A percentile compares a stretch with the other conserved stretches of the same genome.
phyloP scores from a whole-genome alignment of 37 sponge, comb jelly and placozoan species.

The Cladorhizidae sp. region DNA sequence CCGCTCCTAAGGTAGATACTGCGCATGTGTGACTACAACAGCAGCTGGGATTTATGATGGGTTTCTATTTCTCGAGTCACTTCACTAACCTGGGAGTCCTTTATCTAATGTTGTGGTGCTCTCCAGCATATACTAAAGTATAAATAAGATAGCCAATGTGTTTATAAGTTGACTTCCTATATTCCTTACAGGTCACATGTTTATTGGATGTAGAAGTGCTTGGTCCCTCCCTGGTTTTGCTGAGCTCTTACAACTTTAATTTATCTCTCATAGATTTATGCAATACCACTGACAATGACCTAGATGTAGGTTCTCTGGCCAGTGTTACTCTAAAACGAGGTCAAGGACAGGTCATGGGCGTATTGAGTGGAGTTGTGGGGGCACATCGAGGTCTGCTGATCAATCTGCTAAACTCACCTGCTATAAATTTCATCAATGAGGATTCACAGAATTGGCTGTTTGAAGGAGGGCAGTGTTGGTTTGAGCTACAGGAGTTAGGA shows the following conservation, averaged over 20 bases:
- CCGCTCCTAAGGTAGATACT: too few species aligned
- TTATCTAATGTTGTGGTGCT: too few species aligned
- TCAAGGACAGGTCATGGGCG: neutral
- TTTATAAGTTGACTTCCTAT: too few species aligned
- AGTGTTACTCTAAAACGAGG: too few species aligned
- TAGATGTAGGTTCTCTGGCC: neutral
- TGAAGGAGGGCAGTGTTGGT: conserved; percentile 13
- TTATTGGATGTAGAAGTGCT: neutral
- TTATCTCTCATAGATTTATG: too few species aligned
- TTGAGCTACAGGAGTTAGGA: neutral
- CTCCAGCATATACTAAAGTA: too few species aligned
- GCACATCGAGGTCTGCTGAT: neutral
- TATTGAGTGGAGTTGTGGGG: neutral
- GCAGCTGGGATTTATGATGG: too few species aligned
- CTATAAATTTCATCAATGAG: neutral
- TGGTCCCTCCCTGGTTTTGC: neutral
- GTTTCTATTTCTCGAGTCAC: too few species aligned
- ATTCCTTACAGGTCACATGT: neutral
- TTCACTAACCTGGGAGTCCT: too few species aligned
- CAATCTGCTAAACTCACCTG: neutral
- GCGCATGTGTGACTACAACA: too few species aligned
- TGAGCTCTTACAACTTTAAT: neutral
- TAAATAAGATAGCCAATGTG: too few species aligned
- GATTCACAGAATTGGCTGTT: neutral
- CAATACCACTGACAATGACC: neutral